Conservation (phyloP, 2,888 invertebrate genomes). For the Anodontia alba region DNA sequence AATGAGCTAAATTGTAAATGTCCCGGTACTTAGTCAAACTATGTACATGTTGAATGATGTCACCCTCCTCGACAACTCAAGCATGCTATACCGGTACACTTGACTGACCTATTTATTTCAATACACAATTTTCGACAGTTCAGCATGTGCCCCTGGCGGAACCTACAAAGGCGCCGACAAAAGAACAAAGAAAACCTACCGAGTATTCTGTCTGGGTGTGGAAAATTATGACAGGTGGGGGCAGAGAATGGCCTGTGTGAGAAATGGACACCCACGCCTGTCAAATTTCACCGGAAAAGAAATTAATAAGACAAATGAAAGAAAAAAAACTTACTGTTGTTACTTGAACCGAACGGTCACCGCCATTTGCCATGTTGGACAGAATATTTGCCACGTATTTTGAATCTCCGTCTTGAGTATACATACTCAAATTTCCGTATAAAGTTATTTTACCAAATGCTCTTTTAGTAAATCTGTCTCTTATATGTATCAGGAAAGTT, state of each 20-base stretch:
- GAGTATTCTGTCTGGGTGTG: neutral
- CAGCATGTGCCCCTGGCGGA: conserved; percentile 16
- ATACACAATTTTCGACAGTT: conserved; percentile 25
- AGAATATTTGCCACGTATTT: conserved; percentile 84
- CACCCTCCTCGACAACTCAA: conserved; percentile 56
- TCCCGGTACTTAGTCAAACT: conserved; percentile 60
- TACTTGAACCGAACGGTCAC: conserved; percentile 60
- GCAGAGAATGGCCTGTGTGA: neutral
- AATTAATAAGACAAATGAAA: conserved; percentile 18
- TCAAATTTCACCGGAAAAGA: conserved; percentile 1
- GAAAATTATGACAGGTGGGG: neutral
- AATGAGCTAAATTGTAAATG: conserved; percentile 42
- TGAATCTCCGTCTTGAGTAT: conserved; percentile 73
- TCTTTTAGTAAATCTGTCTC: neutral
- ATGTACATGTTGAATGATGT: conserved; percentile 60
- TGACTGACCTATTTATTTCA: conserved; percentile 57
- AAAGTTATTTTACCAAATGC: neutral
- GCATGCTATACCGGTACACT: conserved; percentile 49
- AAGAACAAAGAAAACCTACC: conserved; percentile 41
- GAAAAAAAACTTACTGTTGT: conserved; percentile 64
- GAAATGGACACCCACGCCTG: conserved; percentile 14
- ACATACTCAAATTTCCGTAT: conserved; percentile 36
- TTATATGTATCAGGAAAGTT: conserved; percentile 9
- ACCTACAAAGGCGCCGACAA: conserved; percentile 22
- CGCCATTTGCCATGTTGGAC: conserved; percentile 83